Evolutionary conservation across 2,797 vertebrate genomes (phyloP).

Genomic region (Denticeps clupeoides): DNA sequence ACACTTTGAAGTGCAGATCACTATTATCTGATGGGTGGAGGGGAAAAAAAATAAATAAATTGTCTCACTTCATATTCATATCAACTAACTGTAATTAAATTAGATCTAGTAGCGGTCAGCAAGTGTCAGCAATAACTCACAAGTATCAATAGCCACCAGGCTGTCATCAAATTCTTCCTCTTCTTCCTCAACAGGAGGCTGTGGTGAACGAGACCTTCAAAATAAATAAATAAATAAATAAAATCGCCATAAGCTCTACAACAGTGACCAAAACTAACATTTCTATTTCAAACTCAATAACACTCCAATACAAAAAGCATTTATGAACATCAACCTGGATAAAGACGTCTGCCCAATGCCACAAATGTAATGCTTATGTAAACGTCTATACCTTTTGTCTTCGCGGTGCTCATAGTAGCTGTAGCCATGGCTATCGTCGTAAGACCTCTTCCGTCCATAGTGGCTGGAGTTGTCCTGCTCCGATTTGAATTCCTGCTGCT

Average conservation of each 20-base stretch:
- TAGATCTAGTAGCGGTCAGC: not conserved
- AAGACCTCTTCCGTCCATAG: constrained; percentile 71
- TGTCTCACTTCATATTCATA: not conserved
- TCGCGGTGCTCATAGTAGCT: constrained; percentile 82
- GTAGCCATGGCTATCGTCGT: constrained; percentile 69
- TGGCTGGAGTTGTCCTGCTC: constrained; percentile 44
- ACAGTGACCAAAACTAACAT: too few relatives aligned
- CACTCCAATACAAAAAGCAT: too few relatives aligned
- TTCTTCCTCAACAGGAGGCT: constrained; percentile 83
- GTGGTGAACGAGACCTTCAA: constrained; percentile 78
- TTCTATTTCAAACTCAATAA: too few relatives aligned
- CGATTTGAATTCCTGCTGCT: constrained; percentile 40
- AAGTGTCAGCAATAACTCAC: constrained; percentile 53
- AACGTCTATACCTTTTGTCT: constrained; percentile 67
- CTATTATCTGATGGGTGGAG: constrained; percentile 69
- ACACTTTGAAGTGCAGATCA: constrained; percentile 88
- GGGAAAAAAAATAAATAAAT: not conserved
- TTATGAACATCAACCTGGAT: too few relatives aligned
- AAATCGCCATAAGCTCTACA: too few relatives aligned
- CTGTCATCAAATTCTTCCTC: constrained; percentile 84
- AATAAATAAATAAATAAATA: constrained; percentile 1
- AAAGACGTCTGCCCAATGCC: not conserved
- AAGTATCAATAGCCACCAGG: constrained; percentile 81
- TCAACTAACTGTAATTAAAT: not conserved
- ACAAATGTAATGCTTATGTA: too few relatives aligned